Base-by-base conservation (phyloP, 2,888 invertebrate genomes). In the Bembecia ichneumoniformis region DNA sequence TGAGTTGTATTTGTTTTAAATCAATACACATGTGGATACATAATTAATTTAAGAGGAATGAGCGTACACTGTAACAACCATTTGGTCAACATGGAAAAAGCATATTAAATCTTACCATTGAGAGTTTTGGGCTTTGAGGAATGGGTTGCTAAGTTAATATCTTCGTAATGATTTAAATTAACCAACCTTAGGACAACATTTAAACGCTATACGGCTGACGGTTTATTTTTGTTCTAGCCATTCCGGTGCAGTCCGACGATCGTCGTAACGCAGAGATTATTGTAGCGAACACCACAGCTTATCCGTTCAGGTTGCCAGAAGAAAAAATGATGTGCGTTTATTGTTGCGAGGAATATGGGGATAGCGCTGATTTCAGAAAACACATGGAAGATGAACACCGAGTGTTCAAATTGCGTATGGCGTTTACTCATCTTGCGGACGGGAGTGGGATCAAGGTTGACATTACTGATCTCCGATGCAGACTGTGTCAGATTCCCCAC, bases 141-240 rank as follows among this genome's bases (percentile, higher is more conserved):
- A 2, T 13, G 13, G 13, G 11, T 10, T 13, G 36, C n/a, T 40
- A 40, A 40, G n/a, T n/a, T n/a, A 40, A 40, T 11, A 28, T 2
- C 28, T 28, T 7, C 28, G 1, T 28, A 28, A 28, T 9, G 28
- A 28, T 28, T 28, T 28, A 28, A 9, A 9, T 28, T 28, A 9
- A 28, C 28, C 7, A 9, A 28, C 28, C 7, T 28, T 28, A 28
- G 28, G 28, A 28, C 28, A 28, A 28, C 28, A 28, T 28, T 28
- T 28, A 28, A 28, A 28, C 28, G 28, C 9, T 28, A 28, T 2
- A 28, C 28, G 9, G 28, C 67, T 66, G 58, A 60, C 72, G 75
- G 63, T 83, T 83, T 83, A 77, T 83, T 80, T 84, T 80, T 84
- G 83, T 84, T 84, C 74, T 84, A 84, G 84, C 81, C 65, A 74